Evolutionary conservation across 2,888 invertebrate genomes (phyloP), one percentile per base, ranked within the genome.

Genomic region (Oxycera nigricornis): DNA sequence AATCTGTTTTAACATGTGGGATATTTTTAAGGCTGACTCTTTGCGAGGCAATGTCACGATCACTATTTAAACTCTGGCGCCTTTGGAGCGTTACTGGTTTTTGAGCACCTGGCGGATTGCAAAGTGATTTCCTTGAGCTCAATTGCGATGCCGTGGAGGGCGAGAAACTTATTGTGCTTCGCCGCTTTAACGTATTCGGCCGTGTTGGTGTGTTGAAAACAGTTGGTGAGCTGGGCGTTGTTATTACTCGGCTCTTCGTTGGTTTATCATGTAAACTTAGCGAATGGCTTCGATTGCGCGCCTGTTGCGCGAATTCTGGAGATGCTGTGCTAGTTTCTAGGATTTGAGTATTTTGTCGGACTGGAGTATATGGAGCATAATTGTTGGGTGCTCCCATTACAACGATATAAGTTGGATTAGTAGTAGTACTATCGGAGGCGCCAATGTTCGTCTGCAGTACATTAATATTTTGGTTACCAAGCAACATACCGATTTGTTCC

Each of bases 341-440:
- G 1, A 26, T 46, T 14, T 39, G 50, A 55, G 72, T 65, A 3
- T 55, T 30, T 35, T 74, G 61, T 1, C 50, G 72, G 9, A 61
- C 22, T 1, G 68, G 22, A 11, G 41, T n/a, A 24, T 9, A 22
- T 7, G 22, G 26, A 1, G 17, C 7, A 24, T 26, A 22, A 4
- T 24, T 73, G 26, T 65, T 30, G 1, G 77, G 77, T 1, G 78
- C 77, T 41, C 79, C 78, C 81, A 82, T 81, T 1, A 82, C 79
- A 2, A 82, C 80, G 72, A 82, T 81, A 72, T 81, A 79, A 2
- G 81, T 82, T 2, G 81, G 81, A 78, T 81, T 80, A 7, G 74
- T 7, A 17, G 41, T 35, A 22, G 2, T 59, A 6, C 76, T 26
- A 17, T 39, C 55, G 1, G 35, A 28, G 11, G 26, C 26, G 7